Evolutionary conservation across 2,888 invertebrate genomes (phyloP).

Genomic region (Micropterix aruncella): DNA sequence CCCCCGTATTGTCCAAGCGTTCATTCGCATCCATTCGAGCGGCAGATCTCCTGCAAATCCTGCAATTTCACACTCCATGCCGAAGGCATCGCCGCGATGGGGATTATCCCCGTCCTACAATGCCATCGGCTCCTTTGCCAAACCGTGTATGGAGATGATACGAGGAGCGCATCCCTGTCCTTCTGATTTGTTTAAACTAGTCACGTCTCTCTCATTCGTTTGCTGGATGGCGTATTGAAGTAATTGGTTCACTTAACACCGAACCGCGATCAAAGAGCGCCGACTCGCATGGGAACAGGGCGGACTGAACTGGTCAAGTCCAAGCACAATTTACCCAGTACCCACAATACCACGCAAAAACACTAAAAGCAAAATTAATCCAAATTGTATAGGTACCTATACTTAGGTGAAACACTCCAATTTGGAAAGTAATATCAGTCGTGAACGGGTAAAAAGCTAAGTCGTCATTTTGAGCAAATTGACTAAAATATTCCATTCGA

Average conservation of each 20-base stretch:
- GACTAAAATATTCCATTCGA: too few relatives aligned
- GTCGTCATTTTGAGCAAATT: too few relatives aligned
- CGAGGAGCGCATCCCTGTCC: not conserved
- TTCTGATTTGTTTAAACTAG: not conserved
- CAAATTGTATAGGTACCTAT: too few relatives aligned
- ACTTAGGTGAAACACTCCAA: too few relatives aligned
- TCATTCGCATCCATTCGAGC: not conserved
- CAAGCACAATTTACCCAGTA: not conserved
- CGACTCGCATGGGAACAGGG: not conserved
- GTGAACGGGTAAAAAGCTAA: too few relatives aligned
- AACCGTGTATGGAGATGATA: not conserved
- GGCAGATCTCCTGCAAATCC: not conserved
- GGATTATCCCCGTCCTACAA: not conserved
- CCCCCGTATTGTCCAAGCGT: too few relatives aligned
- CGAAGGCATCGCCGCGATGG: not conserved
- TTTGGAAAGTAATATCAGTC: too few relatives aligned
- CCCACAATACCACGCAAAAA: too few relatives aligned
- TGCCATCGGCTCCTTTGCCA: not conserved
- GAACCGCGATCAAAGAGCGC: not conserved
- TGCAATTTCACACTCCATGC: not conserved
- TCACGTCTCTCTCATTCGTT: too few relatives aligned
- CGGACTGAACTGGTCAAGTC: not conserved
- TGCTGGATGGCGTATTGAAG: too few relatives aligned
- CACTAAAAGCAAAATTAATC: too few relatives aligned
- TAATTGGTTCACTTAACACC: not conserved